A percentile compares a stretch with the other conserved stretches of the same genome.
phyloP scores from a whole-genome alignment of 2,888 invertebrate species.

The Erebia epiphron region DNA sequence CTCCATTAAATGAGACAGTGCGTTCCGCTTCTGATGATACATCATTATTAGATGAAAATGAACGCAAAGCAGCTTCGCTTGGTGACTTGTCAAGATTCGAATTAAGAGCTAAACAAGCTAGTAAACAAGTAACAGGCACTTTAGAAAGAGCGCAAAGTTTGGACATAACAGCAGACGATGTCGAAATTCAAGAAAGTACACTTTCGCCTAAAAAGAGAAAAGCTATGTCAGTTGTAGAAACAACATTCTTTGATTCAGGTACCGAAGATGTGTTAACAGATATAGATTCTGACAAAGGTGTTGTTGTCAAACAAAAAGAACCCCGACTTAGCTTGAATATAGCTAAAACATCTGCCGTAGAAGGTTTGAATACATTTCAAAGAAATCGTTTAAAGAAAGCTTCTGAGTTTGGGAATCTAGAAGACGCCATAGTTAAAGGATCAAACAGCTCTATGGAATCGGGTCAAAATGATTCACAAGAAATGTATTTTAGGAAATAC shows the following conservation, averaged over 20 bases:
- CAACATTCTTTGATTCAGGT: conserved; percentile 71
- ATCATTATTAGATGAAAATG: conserved; percentile 82
- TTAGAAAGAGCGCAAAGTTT: conserved; percentile 91
- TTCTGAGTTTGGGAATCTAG: conserved; percentile 89
- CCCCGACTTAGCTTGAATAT: conserved; percentile 81
- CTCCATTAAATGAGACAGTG: conserved; percentile 80
- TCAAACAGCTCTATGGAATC: conserved; percentile 75
- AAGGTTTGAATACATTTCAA: conserved; percentile 87
- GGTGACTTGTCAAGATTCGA: conserved; percentile 90
- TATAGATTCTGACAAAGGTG: conserved; percentile 66
- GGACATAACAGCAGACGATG: conserved; percentile 85
- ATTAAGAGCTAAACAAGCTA: conserved; percentile 63
- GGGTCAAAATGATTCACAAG: conserved; percentile 63
- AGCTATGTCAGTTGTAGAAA: conserved; percentile 82
- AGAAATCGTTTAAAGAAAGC: conserved; percentile 87
- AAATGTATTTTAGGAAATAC: conserved; percentile 48
- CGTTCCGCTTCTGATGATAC: conserved; percentile 73
- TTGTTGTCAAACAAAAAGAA: conserved; percentile 78
- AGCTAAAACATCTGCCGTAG: conserved; percentile 80
- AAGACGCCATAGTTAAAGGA: conserved; percentile 87
- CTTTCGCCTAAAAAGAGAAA: conserved; percentile 85
- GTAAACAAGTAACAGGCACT: conserved; percentile 80
- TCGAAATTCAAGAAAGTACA: conserved; percentile 70
- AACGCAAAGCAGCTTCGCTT: conserved; percentile 89
- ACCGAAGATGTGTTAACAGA: conserved; percentile 72